Conservation (phyloP, 2,888 invertebrate species). For the Nomada hirtipes region DNA sequence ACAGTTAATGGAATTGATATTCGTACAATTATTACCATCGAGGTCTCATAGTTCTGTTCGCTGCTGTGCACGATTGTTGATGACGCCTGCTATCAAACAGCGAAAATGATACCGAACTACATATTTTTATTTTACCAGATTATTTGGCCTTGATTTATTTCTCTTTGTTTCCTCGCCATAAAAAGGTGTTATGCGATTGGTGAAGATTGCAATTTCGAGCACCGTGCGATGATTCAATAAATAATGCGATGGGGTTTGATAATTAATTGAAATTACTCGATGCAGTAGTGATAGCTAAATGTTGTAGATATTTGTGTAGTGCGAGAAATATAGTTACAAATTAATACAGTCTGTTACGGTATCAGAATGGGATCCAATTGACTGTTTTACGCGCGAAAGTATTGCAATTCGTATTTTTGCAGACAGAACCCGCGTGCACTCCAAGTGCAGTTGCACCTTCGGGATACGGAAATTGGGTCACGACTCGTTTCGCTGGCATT, state of each 20-base stretch:
- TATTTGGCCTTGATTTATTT: background rate
- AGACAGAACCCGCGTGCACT: background rate
- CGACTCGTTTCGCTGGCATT: slow-evolving; percentile 41
- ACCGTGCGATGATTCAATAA: background rate
- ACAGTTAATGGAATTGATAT: no score
- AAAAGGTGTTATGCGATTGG: background rate
- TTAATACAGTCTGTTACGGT: background rate
- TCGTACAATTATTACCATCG: no score
- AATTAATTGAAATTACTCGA: no score
- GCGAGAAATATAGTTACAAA: no score
- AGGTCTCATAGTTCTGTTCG: no score
- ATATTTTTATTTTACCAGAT: background rate
- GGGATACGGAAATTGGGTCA: slow-evolving; percentile 6
- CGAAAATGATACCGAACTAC: background rate
- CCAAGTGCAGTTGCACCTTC: slow-evolving; percentile 1
- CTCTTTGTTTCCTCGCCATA: background rate
- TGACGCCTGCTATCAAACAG: background rate
- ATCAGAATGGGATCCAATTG: background rate
- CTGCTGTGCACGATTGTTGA: background rate
- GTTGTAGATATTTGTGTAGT: no score
- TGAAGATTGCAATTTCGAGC: background rate
- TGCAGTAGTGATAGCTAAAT: no score
- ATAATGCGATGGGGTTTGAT: no score
- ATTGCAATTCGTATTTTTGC: slow-evolving; percentile 10
- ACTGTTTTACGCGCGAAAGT: background rate